Evolutionary conservation across 2,113 vertebrate species (phyloP).

Genomic region (Penelope pileata): DNA sequence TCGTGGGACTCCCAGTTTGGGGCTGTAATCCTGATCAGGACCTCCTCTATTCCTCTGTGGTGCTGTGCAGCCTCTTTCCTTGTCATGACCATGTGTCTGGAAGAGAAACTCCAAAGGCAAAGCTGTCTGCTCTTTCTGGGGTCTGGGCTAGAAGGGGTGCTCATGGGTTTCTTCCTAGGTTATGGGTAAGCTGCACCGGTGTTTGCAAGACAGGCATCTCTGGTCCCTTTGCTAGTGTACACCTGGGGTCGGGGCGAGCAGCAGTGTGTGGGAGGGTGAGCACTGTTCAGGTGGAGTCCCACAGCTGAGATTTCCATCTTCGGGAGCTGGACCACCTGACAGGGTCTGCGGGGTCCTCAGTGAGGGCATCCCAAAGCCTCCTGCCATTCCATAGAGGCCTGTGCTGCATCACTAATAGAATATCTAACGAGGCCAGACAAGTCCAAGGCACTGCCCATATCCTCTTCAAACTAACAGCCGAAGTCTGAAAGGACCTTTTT

Average conservation of each 20-base stretch:
- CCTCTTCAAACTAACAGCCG: neutral
- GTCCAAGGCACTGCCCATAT: neutral
- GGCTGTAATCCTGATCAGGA: neutral
- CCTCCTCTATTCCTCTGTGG: neutral
- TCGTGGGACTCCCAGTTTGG: neutral
- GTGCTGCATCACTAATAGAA: too few species aligned
- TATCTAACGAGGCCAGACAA: neutral
- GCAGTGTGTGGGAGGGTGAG: neutral
- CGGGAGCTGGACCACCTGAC: neutral
- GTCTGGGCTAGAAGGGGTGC: neutral
- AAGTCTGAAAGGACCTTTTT: neutral
- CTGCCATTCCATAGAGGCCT: neutral
- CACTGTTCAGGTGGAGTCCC: neutral
- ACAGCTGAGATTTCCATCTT: accelerated
- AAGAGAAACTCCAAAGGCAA: neutral
- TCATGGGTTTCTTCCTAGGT: neutral
- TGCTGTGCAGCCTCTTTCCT: neutral
- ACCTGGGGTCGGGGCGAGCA: accelerated
- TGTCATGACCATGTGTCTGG: neutral
- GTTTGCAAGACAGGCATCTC: neutral
- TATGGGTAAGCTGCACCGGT: neutral
- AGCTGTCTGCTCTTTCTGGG: neutral
- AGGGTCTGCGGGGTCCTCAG: neutral
- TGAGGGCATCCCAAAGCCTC: neutral
- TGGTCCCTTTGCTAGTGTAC: neutral